A percentile compares a stretch with the other conserved stretches of the same genome.
These are phyloP conservation scores for Drosophila varians DNA, from an alignment of 1,140 invertebrate genomes.

Conservation along the genomic window DNA sequence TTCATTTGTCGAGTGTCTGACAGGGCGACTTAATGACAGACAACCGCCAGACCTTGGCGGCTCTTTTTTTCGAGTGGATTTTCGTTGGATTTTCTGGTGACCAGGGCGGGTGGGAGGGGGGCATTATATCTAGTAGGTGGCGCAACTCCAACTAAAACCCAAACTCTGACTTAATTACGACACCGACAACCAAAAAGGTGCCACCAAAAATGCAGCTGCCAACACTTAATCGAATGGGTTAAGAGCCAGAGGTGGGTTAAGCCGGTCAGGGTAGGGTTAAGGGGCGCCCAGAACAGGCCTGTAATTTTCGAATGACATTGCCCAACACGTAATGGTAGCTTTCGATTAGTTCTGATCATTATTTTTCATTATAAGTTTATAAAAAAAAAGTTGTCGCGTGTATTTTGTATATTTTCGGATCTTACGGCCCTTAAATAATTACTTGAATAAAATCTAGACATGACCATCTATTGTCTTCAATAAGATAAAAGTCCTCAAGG, in stretches of 20 bases:
- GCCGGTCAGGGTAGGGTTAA: conserved; percentile 20
- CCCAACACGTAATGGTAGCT: neutral
- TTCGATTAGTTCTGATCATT: conserved; percentile 12
- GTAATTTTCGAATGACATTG: conserved; percentile 17
- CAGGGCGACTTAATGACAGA: conserved; percentile 37
- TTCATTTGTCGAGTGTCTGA: conserved; percentile 38
- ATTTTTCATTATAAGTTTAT: neutral
- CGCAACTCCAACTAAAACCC: conserved; percentile 16
- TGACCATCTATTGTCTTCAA: neutral
- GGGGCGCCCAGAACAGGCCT: neutral
- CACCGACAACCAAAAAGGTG: conserved; percentile 19
- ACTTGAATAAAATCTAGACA: too few relatives aligned
- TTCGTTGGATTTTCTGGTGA: neutral
- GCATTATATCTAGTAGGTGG: conserved; percentile 13
- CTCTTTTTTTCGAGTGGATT: conserved; percentile 9
- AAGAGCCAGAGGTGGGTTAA: conserved; percentile 6
- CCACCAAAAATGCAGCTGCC: conserved; percentile 30
- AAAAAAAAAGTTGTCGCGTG: too few relatives aligned
- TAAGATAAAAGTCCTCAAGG: neutral
- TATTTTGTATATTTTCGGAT: too few relatives aligned
- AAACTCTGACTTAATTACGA: conserved; percentile 36
- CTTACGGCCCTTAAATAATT: too few relatives aligned
- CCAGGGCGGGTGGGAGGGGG: neutral
- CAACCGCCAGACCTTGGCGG: conserved; percentile 40
- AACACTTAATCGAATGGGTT: neutral